Evolutionary conservation across 2,113 vertebrate species (phyloP).

Genomic region (Corydoras sp.): DNA sequence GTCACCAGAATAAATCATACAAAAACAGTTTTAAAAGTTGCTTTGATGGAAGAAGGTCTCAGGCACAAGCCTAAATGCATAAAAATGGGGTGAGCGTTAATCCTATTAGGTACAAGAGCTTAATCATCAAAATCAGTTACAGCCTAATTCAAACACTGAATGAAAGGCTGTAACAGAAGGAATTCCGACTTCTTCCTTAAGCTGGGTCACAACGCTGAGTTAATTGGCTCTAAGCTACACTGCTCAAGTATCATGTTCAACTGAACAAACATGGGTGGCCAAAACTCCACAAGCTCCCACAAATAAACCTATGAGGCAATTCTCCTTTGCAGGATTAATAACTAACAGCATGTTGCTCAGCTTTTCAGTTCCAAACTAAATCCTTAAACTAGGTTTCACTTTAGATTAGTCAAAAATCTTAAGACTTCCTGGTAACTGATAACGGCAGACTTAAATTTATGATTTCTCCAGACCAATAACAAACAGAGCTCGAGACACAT

Average conservation of each 20-base stretch:
- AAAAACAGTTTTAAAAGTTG: background rate
- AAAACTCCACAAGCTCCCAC: slow-evolving; percentile 3
- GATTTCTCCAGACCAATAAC: background rate
- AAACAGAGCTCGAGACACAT: background rate
- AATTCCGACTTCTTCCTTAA: background rate
- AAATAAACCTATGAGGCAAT: slow-evolving; percentile 20
- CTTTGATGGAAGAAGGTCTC: background rate
- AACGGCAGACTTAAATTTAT: slow-evolving; percentile 1
- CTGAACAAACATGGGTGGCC: slow-evolving; percentile 20
- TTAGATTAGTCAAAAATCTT: background rate
- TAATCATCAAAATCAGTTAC: slow-evolving; percentile 55
- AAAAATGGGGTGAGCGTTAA: slow-evolving; percentile 29
- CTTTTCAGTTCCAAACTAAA: no score
- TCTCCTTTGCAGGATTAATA: slow-evolving; percentile 1
- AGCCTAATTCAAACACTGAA: slow-evolving; percentile 44
- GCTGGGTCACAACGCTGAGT: background rate
- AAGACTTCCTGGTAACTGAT: slow-evolving; percentile 29
- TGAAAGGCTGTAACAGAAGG: slow-evolving; percentile 32
- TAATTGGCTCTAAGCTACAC: background rate
- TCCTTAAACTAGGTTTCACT: slow-evolving; percentile 4
- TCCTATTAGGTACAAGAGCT: slow-evolving; percentile 53
- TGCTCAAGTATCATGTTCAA: slow-evolving; percentile 16
- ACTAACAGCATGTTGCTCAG: slow-evolving; percentile 1
- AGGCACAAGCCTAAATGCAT: background rate
- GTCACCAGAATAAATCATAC: no score